Conservation (phyloP, 2,888 invertebrate genomes). For the Callimorpha dominula region DNA sequence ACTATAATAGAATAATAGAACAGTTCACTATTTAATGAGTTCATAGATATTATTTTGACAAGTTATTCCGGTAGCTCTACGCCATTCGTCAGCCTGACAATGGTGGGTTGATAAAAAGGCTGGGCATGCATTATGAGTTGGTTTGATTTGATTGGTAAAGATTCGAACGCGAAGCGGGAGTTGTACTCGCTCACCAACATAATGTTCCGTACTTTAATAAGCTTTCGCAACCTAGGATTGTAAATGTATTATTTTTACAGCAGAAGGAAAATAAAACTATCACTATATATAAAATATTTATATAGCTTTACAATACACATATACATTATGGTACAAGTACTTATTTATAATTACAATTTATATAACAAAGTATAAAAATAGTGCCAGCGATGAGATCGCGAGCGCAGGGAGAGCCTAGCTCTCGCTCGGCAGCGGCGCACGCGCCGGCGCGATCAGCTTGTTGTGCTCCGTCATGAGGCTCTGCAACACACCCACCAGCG, state of each 20-base stretch:
- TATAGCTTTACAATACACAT: constrained; percentile 20
- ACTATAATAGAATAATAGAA: no score
- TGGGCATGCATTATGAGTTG: no score
- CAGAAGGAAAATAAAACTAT: neutral
- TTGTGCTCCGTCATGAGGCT: constrained; percentile 87
- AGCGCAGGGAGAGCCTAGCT: neutral
- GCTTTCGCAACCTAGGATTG: no score
- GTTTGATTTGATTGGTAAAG: no score
- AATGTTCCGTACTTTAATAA: no score
- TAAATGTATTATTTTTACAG: neutral
- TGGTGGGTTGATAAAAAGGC: no score
- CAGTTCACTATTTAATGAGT: no score
- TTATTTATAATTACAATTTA: constrained; percentile 17
- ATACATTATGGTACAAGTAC: constrained; percentile 21
- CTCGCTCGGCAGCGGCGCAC: neutral
- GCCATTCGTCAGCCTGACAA: no score
- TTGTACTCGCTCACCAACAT: no score
- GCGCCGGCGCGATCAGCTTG: constrained; percentile 78
- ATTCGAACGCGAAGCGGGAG: no score
- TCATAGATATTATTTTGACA: no score
- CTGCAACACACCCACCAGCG: constrained; percentile 70
- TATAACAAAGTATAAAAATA: constrained; percentile 51
- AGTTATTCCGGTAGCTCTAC: no score
- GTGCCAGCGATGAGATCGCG: constrained; percentile 9
- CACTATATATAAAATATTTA: constrained; percentile 10